Conservation (phyloP, 2,888 invertebrate species). For the Gastracanthus pulcherrimus region DNA sequence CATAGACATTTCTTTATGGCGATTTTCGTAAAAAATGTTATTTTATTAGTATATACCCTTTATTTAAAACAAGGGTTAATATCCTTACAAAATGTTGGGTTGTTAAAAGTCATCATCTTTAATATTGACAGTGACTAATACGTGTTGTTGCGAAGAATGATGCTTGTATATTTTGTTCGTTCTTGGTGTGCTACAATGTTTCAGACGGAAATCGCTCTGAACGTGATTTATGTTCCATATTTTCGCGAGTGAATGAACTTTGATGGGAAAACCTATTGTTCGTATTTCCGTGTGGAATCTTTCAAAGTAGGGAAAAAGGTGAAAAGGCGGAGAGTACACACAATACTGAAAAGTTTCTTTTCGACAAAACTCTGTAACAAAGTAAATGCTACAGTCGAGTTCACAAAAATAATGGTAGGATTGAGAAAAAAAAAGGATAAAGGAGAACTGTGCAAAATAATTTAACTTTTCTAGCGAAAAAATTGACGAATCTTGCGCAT, state of each 20-base stretch:
- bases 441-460: too few species aligned
- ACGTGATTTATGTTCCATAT: conserved; percentile 37
- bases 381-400: not conserved
- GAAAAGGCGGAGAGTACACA: not conserved
- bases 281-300: not conserved
- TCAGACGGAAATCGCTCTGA: not conserved
- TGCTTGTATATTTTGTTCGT: not conserved
- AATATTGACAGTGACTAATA: too few species aligned
- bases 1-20: too few species aligned
- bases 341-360: conserved; percentile 6
- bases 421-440: too few species aligned
- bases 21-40: too few species aligned
- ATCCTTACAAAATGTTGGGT: too few species aligned
- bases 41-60: too few species aligned
- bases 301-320: not conserved
- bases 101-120: too few species aligned
- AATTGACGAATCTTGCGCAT: not conserved
- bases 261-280: conserved; percentile 36
- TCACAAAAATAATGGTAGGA: conserved; percentile 4
- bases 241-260: conserved; percentile 14
- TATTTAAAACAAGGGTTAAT: too few species aligned
- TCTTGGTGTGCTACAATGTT: too few species aligned
- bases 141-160: not conserved
- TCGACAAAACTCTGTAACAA: not conserved
- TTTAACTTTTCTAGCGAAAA: too few species aligned